Conservation (phyloP, 2,797 vertebrate genomes). For the Manis javanica region DNA sequence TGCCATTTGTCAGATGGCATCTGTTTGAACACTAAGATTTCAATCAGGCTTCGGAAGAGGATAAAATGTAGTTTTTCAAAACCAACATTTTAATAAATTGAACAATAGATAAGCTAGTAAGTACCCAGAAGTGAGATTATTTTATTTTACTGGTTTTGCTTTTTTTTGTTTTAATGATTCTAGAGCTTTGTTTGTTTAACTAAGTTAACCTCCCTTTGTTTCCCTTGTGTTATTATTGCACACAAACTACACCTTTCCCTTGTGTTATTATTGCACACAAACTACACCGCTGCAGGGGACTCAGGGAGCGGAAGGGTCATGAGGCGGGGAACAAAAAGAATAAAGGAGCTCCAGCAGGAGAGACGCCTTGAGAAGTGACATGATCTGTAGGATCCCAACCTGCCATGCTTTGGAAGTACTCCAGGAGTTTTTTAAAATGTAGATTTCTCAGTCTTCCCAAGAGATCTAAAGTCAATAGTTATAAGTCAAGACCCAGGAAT, state of each 20-base stretch:
- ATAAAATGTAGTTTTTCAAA: not conserved
- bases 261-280: not conserved
- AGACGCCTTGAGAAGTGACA: not conserved
- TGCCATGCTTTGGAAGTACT: not conserved
- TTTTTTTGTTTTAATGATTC: conserved; percentile 33
- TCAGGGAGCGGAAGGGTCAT: too few relatives aligned
- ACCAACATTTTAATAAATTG: not conserved
- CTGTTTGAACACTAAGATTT: conserved; percentile 10
- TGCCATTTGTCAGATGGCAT: not conserved
- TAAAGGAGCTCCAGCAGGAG: not conserved
- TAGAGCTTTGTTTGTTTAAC: not conserved
- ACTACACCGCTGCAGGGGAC: not conserved
- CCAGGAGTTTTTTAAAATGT: not conserved
- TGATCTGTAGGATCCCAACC: not conserved
- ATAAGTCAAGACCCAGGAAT: not conserved
- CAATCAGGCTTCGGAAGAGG: not conserved
- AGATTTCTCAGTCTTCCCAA: not conserved
- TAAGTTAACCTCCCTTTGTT: not conserved
- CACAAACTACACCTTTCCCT: not conserved
- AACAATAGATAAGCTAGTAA: not conserved
- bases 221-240: not conserved
- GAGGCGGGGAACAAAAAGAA: not conserved
- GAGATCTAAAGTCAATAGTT: not conserved
- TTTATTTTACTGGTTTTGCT: not conserved
- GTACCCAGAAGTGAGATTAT: not conserved